Base-by-base conservation (phyloP, 1,140 invertebrate species). In the Drosophila seguyi region DNA sequence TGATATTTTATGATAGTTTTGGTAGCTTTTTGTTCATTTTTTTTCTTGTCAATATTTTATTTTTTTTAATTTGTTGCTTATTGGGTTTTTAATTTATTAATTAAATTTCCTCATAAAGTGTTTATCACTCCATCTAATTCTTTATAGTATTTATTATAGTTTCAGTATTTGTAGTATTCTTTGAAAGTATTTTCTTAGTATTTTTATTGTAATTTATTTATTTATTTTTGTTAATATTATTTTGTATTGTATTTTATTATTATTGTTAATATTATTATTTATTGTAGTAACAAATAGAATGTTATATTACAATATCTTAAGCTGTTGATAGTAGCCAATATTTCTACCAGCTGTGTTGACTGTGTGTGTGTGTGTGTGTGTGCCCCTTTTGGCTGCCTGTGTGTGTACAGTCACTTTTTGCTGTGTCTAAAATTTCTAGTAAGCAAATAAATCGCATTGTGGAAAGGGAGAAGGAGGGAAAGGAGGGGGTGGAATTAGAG, bases 341-440 rank as follows among this genome's bases (percentile, higher is more conserved):
- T 50, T 31, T 31, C 3, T 10, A 34, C 6, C 50, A 36, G 18
- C 13, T 53, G 31, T 22, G 50, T 22, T 22, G 13, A 22, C 50
- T n/a, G 18, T 45, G 29, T 50, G 58, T 13, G 16, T 27, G 16
- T n/a, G n/a, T n/a, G 18, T 45, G 29, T 50, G 58, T 13, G 16
- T 27, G 16, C n/a, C 31, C 13, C 25, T 4, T 25, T 25, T 29
- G 11, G 45, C 22, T 50, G 16, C 29, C 16, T 48, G 39, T 48
- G 39, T 36, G 34, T 34, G 61, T 62, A 39, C 48, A 74, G 55
- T 61, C 52, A 36, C 39, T 36, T 47, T 42, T 45, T 38, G 67
- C 25, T 81, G 61, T 59, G 74, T 79, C 74, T 76, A 45, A 82
- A 79, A 75, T 86, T 82, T 87, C 82, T 82, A 79, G 75, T 79